These are phyloP conservation scores for Diprion similis DNA, from an alignment of 1,140 invertebrate genomes.

Conservation along the genomic window DNA sequence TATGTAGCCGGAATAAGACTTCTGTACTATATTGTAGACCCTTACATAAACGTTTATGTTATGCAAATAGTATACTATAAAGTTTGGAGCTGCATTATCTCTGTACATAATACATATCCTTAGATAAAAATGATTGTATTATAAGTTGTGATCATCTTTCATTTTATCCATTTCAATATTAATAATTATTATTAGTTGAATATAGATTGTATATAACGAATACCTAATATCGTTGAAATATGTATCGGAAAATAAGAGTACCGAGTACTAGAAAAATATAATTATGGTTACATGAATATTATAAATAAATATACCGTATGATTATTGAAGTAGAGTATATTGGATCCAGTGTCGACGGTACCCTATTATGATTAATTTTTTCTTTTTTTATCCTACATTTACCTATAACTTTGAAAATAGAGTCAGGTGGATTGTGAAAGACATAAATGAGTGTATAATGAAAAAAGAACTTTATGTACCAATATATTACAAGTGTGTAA, in stretches of 20 bases:
- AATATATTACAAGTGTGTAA: not conserved
- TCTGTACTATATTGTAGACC: constrained; percentile 1
- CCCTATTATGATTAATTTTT: not conserved
- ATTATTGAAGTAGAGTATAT: not conserved
- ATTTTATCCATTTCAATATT: not conserved
- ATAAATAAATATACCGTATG: not conserved
- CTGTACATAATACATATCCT: not conserved
- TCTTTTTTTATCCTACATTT: not conserved
- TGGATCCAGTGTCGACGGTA: not conserved
- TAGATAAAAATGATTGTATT: not conserved
- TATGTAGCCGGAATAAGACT: constrained; percentile 1
- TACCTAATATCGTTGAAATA: not conserved
- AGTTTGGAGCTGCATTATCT: not conserved
- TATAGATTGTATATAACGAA: not conserved
- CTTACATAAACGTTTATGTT: not conserved
- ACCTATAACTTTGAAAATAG: not conserved
- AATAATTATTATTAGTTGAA: not conserved
- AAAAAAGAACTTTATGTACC: not conserved
- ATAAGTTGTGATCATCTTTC: not conserved
- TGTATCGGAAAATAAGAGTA: not conserved
- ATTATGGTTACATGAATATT: not conserved
- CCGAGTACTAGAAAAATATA: not conserved
- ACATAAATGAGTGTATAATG: not conserved
- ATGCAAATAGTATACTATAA: not conserved
- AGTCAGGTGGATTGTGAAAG: not conserved